phyloP scores from a whole-genome alignment of 2,797 vertebrate genomes.

The Lateolabrax maculatus region DNA sequence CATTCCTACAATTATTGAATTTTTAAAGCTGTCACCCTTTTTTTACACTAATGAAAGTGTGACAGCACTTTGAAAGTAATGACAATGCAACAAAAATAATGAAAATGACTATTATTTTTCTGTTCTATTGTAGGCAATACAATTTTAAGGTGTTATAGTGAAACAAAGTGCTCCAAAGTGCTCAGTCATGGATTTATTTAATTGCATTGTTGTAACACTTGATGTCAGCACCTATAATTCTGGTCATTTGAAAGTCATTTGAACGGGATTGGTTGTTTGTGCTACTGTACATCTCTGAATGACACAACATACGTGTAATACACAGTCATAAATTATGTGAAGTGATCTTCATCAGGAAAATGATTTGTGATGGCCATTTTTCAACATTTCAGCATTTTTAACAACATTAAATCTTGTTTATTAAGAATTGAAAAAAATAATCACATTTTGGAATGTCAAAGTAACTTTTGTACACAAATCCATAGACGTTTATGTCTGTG shows the following conservation, averaged over 20 bases:
- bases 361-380: not conserved
- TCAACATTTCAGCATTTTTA: not conserved
- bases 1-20: not conserved
- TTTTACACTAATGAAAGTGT: not conserved
- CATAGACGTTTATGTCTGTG: not conserved
- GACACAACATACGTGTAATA: not conserved
- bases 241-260: not conserved
- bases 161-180: conserved; percentile 17
- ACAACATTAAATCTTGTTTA: not conserved
- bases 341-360: not conserved
- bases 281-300: not conserved
- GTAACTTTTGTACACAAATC: not conserved
- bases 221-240: conserved; percentile 4
- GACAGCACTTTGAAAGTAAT: not conserved
- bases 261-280: not conserved
- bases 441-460: not conserved
- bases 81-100: not conserved
- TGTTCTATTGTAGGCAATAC: not conserved
- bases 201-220: not conserved
- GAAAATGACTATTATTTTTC: not conserved
- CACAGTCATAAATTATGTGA: not conserved
- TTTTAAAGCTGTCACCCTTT: not conserved
- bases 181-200: conserved; percentile 7
- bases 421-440: not conserved
- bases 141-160: not conserved